Percentiles rank a stretch among this genome's conserved stretches.
Conservation (phyloP, 2,888 invertebrate genomes). For the Dryomyza anilis region DNA sequence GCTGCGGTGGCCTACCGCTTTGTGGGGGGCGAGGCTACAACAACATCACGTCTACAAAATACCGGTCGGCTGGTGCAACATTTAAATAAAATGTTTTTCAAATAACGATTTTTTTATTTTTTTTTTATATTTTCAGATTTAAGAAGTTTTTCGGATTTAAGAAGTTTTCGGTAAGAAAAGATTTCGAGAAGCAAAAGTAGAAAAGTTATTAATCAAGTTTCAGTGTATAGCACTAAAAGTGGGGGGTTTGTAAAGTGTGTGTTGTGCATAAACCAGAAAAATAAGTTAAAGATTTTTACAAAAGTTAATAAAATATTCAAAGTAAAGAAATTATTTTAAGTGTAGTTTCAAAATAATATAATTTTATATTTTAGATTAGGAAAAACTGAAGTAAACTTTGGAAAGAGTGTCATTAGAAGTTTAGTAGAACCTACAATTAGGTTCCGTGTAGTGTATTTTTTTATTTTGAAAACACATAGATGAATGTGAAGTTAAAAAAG, state of each 20-base stretch:
- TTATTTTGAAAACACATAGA: neutral
- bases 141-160: too few relatives aligned
- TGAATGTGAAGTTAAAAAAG: neutral
- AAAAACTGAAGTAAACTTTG: too few relatives aligned
- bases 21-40: conserved; percentile 57
- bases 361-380: too few relatives aligned
- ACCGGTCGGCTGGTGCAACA: conserved; percentile 57
- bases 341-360: neutral
- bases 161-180: conserved; percentile 32
- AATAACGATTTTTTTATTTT: conserved; percentile 32
- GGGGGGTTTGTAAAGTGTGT: too few relatives aligned
- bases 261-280: too few relatives aligned
- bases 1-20: conserved; percentile 54
- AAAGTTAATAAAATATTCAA: too few relatives aligned
- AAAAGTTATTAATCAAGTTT: conserved; percentile 18
- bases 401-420: conserved; percentile 46
- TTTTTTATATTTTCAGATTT: conserved; percentile 29
- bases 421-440: too few relatives aligned
- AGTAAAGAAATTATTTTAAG: neutral
- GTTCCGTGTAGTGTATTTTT: neutral
- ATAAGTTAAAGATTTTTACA: too few relatives aligned
- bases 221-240: neutral
- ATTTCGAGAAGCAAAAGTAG: conserved; percentile 28
- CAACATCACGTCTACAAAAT: conserved; percentile 62
- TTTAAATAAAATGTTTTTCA: conserved; percentile 31